Evolutionary conservation across 2,113 vertebrate genomes (phyloP).

Genomic region (Serilophus lunatus): DNA sequence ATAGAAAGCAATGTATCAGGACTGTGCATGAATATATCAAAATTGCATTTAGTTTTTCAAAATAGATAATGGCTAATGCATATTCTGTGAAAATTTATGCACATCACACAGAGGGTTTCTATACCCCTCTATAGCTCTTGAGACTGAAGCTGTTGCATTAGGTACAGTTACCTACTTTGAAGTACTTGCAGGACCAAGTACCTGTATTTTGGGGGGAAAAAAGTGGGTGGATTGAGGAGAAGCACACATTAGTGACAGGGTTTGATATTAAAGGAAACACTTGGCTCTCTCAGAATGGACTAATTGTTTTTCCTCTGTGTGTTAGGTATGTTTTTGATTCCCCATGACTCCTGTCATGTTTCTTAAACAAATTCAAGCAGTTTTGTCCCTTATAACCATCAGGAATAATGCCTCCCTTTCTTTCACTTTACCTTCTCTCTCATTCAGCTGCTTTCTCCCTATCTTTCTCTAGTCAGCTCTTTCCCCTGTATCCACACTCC

Average conservation of each 20-base stretch:
- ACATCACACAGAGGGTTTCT: background rate
- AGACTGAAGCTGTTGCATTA: rapidly evolving
- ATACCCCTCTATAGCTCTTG: background rate
- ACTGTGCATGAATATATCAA: background rate
- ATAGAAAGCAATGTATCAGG: background rate
- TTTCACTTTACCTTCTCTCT: background rate
- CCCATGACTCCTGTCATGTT: background rate
- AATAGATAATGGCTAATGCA: background rate
- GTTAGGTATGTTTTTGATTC: background rate
- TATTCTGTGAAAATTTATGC: background rate
- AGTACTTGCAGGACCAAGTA: background rate
- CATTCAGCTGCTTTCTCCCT: background rate
- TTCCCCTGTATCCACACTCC: background rate
- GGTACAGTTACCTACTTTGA: rapidly evolving
- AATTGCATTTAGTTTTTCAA: background rate
- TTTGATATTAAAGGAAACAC: background rate
- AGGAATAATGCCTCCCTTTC: background rate
- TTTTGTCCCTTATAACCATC: background rate
- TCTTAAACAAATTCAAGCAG: background rate
- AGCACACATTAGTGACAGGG: background rate
- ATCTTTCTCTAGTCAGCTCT: background rate
- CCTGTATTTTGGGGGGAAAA: background rate
- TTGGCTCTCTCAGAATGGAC: background rate
- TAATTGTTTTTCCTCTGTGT: background rate
- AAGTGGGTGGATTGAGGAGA: background rate